These are phyloP conservation scores for Archaeoteleia sp. DNA, from an alignment of 2,888 invertebrate species.

Conservation along the genomic window DNA sequence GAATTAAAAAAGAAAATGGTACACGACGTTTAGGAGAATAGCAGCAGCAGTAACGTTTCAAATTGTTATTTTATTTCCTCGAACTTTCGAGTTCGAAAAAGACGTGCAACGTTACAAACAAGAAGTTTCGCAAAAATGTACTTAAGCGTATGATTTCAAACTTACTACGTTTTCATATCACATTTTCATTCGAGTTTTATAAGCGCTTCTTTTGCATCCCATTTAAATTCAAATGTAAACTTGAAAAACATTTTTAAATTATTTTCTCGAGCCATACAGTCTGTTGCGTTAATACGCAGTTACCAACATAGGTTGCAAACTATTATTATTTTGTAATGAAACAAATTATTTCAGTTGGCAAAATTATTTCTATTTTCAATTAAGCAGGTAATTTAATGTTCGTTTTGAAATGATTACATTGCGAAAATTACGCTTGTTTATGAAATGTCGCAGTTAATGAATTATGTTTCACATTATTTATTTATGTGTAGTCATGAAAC, in stretches of 20 bases:
- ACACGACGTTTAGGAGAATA: conserved; percentile 32
- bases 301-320: too few relatives aligned
- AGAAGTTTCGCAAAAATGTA: conserved; percentile 30
- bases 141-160: conserved; percentile 37
- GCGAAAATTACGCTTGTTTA: conserved; percentile 34
- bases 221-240: too few relatives aligned
- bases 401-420: conserved; percentile 24
- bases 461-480: conserved; percentile 43
- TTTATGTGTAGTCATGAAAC: conserved; percentile 44
- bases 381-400: too few relatives aligned
- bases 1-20: conserved; percentile 24
- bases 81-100: conserved; percentile 29
- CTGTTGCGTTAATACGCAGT: too few relatives aligned
- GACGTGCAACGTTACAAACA: conserved; percentile 39
- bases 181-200: conserved; percentile 16
- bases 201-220: conserved; percentile 17
- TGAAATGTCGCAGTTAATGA: conserved; percentile 21
- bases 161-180: conserved; percentile 30
- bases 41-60: conserved; percentile 30
- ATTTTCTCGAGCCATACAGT: too few relatives aligned
- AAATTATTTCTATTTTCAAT: too few relatives aligned
- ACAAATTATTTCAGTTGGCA: too few relatives aligned
- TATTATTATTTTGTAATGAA: too few relatives aligned
- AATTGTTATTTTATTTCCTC: conserved; percentile 49
- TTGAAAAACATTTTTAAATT: too few relatives aligned